Evolutionary conservation across 2,113 vertebrate species (phyloP).

Genomic region (Sus scrofa): DNA sequence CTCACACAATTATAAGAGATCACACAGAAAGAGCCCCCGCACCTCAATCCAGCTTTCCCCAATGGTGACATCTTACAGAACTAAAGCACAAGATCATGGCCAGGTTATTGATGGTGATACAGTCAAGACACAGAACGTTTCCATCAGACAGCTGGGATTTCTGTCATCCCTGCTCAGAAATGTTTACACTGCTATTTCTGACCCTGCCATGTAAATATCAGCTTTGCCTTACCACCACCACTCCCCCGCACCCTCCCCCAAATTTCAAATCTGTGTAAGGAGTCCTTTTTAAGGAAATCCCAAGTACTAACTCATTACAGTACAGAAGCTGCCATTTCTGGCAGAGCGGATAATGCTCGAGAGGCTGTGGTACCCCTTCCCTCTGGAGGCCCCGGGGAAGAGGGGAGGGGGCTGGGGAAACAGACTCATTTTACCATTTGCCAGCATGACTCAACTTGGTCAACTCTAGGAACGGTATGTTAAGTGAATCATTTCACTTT

Average conservation of each 20-base stretch:
- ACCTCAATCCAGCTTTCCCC: too few relatives aligned
- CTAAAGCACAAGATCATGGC: too few relatives aligned
- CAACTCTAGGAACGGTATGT: constrained; percentile 28
- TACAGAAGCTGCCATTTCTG: neutral
- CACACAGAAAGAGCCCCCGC: too few relatives aligned
- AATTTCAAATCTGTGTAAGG: neutral
- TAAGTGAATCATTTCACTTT: neutral
- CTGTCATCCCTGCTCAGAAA: neutral
- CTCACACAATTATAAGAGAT: too few relatives aligned
- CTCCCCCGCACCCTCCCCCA: too few relatives aligned
- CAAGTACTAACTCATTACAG: neutral
- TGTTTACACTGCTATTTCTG: constrained; percentile 26
- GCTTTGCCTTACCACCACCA: neutral
- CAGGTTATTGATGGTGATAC: too few relatives aligned
- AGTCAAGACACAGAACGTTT: too few relatives aligned
- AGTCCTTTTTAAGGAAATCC: constrained; percentile 15
- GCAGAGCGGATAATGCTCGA: neutral
- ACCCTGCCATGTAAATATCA: neutral
- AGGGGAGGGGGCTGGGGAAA: neutral
- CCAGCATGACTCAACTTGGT: neutral
- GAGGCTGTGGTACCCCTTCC: neutral
- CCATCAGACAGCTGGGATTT: neutral
- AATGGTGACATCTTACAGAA: too few relatives aligned
- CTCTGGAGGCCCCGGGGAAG: neutral
- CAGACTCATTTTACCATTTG: neutral